phyloP scores from a whole-genome alignment of 2,888 invertebrate species.

The Lithophane leautieri region DNA sequence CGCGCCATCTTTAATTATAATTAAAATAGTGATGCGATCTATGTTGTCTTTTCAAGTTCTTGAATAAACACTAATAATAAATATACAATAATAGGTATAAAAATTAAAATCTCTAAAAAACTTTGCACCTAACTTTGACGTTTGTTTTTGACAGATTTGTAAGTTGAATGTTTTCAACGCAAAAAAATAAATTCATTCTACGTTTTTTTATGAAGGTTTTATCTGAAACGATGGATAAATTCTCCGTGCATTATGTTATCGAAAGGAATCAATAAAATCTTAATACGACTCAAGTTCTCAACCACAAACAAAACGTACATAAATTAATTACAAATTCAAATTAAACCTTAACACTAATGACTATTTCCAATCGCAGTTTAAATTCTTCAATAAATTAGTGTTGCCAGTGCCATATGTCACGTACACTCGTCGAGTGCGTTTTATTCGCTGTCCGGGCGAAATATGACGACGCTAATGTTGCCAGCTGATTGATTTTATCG shows the following conservation, averaged over 20 bases:
- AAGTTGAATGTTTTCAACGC: background rate
- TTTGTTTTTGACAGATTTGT: slow-evolving; percentile 21
- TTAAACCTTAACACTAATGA: slow-evolving; percentile 33
- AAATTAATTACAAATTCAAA: slow-evolving; percentile 38
- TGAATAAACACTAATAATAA: background rate
- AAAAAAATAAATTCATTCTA: background rate
- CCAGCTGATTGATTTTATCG: slow-evolving; percentile 63
- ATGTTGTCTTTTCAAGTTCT: background rate
- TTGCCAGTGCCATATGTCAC: slow-evolving; percentile 43
- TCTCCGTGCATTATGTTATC: background rate
- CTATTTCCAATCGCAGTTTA: slow-evolving; percentile 28
- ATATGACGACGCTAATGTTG: slow-evolving; percentile 62
- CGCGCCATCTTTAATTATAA: slow-evolving; percentile 83
- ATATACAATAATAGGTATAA: background rate
- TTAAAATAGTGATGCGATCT: no score
- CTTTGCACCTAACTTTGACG: slow-evolving; percentile 15
- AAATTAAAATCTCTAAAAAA: slow-evolving; percentile 11
- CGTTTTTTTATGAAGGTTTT: background rate
- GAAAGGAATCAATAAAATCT: background rate
- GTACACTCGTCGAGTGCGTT: slow-evolving; percentile 45
- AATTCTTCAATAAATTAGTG: slow-evolving; percentile 55
- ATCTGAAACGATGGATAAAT: background rate
- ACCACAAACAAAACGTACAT: background rate
- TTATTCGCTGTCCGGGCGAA: slow-evolving; percentile 51
- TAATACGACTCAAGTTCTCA: background rate